phyloP scores from a whole-genome alignment of 2,888 invertebrate species.

The Tuberolachnus salignus region DNA sequence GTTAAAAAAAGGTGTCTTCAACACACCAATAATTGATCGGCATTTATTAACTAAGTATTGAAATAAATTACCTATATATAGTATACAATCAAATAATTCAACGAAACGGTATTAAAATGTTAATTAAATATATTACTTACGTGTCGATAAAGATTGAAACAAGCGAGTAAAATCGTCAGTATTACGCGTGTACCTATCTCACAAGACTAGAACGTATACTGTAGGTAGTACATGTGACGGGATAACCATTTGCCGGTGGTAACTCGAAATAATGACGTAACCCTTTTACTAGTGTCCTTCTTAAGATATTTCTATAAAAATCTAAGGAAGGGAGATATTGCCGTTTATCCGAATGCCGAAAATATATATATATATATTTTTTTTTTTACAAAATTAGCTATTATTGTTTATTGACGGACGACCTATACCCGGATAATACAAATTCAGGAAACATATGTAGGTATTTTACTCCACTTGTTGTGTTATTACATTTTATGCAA shows the following conservation, averaged over 20 bases:
- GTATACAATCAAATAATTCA: too few relatives aligned
- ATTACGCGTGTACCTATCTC: slow-evolving; percentile 19
- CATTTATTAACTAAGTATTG: too few relatives aligned
- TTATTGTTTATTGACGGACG: too few relatives aligned
- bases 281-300: slow-evolving; percentile 45
- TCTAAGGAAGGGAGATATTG: slow-evolving; percentile 18
- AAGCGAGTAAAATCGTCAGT: slow-evolving; percentile 6
- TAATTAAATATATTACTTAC: slow-evolving; percentile 29
- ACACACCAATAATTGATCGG: too few relatives aligned
- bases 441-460: too few relatives aligned
- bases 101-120: neutral
- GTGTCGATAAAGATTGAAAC: slow-evolving; percentile 23
- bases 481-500: too few relatives aligned
- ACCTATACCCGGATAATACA: too few relatives aligned
- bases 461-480: too few relatives aligned
- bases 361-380: too few relatives aligned
- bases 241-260: slow-evolving; percentile 34
- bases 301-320: slow-evolving; percentile 14
- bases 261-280: slow-evolving; percentile 46
- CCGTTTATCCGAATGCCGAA: neutral
- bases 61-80: too few relatives aligned
- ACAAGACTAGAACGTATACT: slow-evolving; percentile 42
- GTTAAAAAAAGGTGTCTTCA: too few relatives aligned
- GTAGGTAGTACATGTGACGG: slow-evolving; percentile 46
- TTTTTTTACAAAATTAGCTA: neutral